phyloP scores from a whole-genome alignment of 2,797 vertebrate genomes.

The Gymnopithys bicolor region DNA sequence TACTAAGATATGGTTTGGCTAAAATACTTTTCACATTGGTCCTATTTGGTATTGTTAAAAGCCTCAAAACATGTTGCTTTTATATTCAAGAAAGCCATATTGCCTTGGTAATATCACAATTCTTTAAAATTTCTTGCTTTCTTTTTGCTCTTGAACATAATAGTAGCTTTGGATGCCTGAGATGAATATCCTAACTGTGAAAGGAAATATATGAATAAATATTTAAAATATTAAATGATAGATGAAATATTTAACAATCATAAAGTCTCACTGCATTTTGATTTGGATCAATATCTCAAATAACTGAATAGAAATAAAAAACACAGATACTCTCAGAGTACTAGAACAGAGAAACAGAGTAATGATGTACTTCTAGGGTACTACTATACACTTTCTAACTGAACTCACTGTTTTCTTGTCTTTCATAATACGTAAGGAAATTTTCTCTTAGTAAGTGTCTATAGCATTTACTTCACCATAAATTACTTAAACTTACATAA shows the following conservation, averaged over 20 bases:
- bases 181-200: neutral
- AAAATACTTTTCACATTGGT: constrained; percentile 2
- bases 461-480: neutral
- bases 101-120: neutral
- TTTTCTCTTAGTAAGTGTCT: neutral
- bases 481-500: neutral
- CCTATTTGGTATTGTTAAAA: neutral
- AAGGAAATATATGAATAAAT: neutral
- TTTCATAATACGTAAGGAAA: neutral
- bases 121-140: neutral
- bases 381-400: neutral
- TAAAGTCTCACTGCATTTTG: neutral
- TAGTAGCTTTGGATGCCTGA: neutral
- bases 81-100: neutral
- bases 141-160: neutral
- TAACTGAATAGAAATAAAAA: neutral
- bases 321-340: neutral
- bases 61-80: neutral
- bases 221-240: neutral
- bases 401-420: neutral
- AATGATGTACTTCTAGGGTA: neutral
- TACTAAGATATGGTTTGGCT: constrained; percentile 20
- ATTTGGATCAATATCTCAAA: neutral
- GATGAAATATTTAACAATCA: neutral
- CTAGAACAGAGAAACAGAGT: neutral